Percentiles rank a stretch among this genome's conserved stretches.
These are phyloP conservation scores for Andricus curvator DNA, from an alignment of 2,888 invertebrate species.

Conservation along the genomic window DNA sequence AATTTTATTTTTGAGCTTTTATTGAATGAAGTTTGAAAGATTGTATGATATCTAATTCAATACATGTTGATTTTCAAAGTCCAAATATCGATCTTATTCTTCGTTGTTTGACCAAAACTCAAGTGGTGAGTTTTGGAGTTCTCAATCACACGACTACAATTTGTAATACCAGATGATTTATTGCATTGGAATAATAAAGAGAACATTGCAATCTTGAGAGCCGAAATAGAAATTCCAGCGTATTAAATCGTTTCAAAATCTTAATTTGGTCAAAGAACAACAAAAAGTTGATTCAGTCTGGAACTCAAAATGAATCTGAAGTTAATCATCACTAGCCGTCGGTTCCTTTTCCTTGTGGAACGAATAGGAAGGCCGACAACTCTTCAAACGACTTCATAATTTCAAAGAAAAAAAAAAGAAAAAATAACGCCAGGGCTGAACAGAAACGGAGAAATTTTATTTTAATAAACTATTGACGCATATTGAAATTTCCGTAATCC, in stretches of 20 bases:
- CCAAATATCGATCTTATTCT: too few species aligned
- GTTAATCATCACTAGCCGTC: neutral
- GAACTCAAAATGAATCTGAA: neutral
- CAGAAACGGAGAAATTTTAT: too few species aligned
- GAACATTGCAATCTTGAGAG: neutral
- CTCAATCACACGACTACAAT: neutral
- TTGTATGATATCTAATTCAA: too few species aligned
- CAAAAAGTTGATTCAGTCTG: neutral
- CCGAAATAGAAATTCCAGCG: neutral
- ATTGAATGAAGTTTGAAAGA: too few species aligned
- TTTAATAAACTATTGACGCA: too few species aligned
- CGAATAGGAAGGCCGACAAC: neutral
- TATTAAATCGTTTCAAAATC: neutral
- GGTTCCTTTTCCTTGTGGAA: neutral
- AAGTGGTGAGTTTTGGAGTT: too few species aligned
- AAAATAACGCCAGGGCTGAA: neutral
- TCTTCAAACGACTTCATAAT: neutral
- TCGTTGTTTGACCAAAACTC: neutral
- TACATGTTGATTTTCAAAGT: too few species aligned
- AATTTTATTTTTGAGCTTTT: too few species aligned
- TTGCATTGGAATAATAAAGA: neutral
- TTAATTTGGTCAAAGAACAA: neutral
- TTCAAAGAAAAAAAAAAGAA: neutral
- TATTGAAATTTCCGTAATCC: too few species aligned
- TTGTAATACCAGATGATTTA: neutral